Conservation (phyloP, 1,140 invertebrate genomes). For the Pseudomyrmex flavicornis region DNA sequence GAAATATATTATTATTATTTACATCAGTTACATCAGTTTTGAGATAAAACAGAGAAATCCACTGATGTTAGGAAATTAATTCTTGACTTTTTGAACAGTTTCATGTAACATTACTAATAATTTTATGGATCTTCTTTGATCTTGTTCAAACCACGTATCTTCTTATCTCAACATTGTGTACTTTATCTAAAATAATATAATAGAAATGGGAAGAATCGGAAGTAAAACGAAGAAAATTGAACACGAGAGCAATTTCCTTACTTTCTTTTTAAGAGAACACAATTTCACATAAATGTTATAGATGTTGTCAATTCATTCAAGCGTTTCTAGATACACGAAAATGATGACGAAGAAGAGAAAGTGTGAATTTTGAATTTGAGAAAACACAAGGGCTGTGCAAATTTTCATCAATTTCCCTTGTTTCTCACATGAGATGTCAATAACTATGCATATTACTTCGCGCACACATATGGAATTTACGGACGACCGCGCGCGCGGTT, state of each 20-base stretch:
- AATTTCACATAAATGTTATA: background rate
- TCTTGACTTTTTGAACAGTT: no score
- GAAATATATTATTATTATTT: background rate
- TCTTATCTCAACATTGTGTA: no score
- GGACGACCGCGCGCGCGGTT: constrained; percentile 7
- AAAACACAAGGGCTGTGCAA: no score
- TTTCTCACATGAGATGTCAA: constrained; percentile 33
- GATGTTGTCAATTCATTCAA: background rate
- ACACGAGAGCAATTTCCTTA: background rate
- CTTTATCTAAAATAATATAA: no score
- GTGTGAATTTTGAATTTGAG: background rate
- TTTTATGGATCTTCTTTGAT: no score
- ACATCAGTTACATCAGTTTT: background rate
- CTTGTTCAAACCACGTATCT: no score
- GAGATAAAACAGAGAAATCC: background rate
- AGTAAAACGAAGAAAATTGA: background rate
- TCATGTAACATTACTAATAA: no score
- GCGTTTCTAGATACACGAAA: background rate
- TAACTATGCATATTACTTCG: constrained; percentile 20
- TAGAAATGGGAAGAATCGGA: background rate
- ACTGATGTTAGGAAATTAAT: no score
- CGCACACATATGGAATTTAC: constrained; percentile 6
- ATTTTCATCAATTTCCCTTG: background rate
- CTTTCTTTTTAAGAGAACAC: background rate
- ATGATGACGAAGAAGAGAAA: no score